These are phyloP conservation scores for Periplaneta americana DNA, from an alignment of 1,140 invertebrate species.

Conservation along the genomic window DNA sequence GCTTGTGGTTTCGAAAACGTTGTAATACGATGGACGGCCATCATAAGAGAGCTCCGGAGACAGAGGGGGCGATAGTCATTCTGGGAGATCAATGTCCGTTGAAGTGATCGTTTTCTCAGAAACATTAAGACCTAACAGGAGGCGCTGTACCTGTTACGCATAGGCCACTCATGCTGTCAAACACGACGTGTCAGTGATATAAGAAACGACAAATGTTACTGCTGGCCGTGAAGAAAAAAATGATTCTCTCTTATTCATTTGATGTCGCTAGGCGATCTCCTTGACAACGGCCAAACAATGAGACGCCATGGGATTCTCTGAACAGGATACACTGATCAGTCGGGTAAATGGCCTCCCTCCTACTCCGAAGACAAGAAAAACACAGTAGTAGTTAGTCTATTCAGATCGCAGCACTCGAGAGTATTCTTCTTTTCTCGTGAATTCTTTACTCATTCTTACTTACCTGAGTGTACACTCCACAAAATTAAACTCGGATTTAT, in stretches of 20 bases:
- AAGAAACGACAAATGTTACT: neutral
- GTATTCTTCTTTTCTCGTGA: neutral
- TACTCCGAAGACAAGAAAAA: no score
- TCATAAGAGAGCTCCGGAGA: neutral
- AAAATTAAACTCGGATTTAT: neutral
- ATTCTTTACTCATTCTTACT: neutral
- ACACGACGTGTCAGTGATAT: no score
- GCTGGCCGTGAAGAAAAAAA: neutral
- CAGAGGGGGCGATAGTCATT: no score
- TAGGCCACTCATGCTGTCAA: neutral
- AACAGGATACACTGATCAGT: neutral
- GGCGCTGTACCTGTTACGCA: no score
- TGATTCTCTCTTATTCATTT: neutral
- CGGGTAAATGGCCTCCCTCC: neutral
- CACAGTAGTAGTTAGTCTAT: neutral
- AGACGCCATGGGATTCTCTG: neutral
- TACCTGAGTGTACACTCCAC: neutral
- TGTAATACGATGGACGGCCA: neutral
- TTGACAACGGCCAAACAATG: neutral
- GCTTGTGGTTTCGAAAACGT: neutral
- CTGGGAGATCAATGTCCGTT: neutral
- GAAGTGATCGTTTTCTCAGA: neutral
- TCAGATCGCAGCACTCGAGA: no score
- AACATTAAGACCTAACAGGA: neutral
- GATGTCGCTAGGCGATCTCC: neutral